phyloP scores from a whole-genome alignment of 2,797 vertebrate genomes.

The Lepus oiostolus region DNA sequence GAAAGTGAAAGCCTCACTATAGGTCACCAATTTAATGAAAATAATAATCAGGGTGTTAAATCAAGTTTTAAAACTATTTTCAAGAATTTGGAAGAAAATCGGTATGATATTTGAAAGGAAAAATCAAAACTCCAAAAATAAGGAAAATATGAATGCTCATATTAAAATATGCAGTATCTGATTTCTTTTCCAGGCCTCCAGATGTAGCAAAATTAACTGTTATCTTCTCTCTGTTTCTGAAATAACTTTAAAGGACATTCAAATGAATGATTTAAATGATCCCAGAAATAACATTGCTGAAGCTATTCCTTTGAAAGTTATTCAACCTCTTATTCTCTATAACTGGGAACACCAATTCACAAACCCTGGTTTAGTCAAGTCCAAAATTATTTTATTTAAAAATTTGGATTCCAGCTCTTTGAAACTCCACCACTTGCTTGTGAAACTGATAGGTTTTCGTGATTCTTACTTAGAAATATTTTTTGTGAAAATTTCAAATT shows the following conservation, averaged over 20 bases:
- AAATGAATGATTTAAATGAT: constrained; percentile 55
- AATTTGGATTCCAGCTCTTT: not conserved
- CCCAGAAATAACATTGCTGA: not conserved
- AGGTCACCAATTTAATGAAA: not conserved
- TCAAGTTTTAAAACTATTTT: not conserved
- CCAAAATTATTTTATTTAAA: not conserved
- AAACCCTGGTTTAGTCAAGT: not conserved
- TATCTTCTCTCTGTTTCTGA: not conserved
- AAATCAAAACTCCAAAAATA: not conserved
- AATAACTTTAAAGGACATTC: constrained; percentile 33
- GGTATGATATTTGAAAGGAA: constrained; percentile 13
- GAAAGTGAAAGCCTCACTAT: not conserved
- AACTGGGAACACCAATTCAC: not conserved
- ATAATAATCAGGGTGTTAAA: not conserved
- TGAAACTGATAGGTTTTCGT: not conserved
- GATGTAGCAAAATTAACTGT: not conserved
- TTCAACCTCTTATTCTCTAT: not conserved
- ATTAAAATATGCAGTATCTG: not conserved
- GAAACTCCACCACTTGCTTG: not conserved
- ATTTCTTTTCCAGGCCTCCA: not conserved
- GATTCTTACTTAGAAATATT: not conserved
- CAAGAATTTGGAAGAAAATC: not conserved
- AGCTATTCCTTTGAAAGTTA: not conserved
- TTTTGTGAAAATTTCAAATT: not conserved
- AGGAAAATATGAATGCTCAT: not conserved